Evolutionary conservation across 1,140 invertebrate genomes (phyloP).

Genomic region (Procambarus clarkii): DNA sequence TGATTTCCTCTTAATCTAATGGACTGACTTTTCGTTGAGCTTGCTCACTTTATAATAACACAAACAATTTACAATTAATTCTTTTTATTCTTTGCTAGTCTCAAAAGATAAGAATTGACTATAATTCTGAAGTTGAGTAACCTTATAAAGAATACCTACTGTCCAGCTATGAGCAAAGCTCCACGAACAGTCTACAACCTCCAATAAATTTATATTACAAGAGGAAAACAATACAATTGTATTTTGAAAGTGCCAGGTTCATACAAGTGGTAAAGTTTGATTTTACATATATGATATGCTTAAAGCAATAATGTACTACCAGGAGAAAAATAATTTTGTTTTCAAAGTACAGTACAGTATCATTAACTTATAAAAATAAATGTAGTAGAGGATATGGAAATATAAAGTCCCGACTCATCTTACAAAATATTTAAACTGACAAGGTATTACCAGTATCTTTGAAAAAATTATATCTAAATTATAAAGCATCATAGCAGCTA

Average conservation of each 20-base stretch:
- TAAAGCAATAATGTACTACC: background rate
- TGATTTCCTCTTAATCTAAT: constrained; percentile 7
- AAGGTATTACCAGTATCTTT: background rate
- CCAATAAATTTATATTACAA: background rate
- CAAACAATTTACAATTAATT: background rate
- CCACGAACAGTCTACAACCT: background rate
- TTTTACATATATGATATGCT: background rate
- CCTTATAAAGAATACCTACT: background rate
- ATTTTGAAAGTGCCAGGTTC: background rate
- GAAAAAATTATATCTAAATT: background rate
- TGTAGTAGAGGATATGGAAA: background rate
- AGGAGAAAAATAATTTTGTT: background rate
- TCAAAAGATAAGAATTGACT: background rate
- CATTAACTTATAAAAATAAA: background rate
- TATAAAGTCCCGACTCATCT: background rate
- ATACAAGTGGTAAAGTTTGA: constrained; percentile 2
- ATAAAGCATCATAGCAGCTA: background rate
- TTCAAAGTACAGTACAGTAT: background rate
- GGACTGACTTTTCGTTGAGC: background rate
- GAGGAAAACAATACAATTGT: background rate
- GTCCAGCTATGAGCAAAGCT: background rate
- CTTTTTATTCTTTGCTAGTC: background rate
- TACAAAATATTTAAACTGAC: background rate
- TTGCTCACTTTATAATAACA: background rate
- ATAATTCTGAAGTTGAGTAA: background rate